Base-by-base conservation (phyloP, 2,888 invertebrate species). In the Mesorhabditis spiculigera region DNA sequence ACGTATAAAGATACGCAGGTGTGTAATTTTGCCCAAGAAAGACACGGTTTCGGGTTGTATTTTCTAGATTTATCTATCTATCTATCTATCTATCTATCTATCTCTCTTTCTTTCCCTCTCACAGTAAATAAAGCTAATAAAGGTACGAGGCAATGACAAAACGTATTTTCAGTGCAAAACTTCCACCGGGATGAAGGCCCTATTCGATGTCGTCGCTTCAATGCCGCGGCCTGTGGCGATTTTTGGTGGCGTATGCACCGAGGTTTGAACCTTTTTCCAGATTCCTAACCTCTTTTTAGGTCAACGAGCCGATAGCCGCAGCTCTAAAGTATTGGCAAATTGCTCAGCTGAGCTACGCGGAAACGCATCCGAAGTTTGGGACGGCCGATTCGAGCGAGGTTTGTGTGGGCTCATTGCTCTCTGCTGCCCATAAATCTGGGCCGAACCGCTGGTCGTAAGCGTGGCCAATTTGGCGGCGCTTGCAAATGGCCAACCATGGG, bases 271-370 rank as follows among this genome's bases (percentile, higher is more conserved):
- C 50, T n/a, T n/a, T n/a, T 5, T 28, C n/a, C 50, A 45, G 8
- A 8, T 4, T 68, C 1, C 10, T 50, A 5, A 41, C 10, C 13
- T 16, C 28, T 61, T 72, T 73, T 45, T 71, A 78, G 78, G 84
- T 84, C 43, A 84, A 84, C 68, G 84, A 84, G 69, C 84, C 84
- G 43, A 78, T 85, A 8, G 85, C 85, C 28, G 85, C 85, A 84
- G 82, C 85, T 4, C 71, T 83, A 10, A 94, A 94, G 84, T 95
- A 94, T 87, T 98, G 96, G 95, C 93, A 94, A 86, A 90, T 98
- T 69, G 93, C 94, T 0, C 95, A 85, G 67, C 69, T 85, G 65
- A 78, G 78, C 66, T 85, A 85, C 70, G 83, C 85, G 5, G 85
- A 85, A 69, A 85, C 85, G 4, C 85, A 85, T 71, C 79, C 85